Evolutionary conservation across 2,888 invertebrate species (phyloP).

Genomic region (Meghimatium bilineatum): DNA sequence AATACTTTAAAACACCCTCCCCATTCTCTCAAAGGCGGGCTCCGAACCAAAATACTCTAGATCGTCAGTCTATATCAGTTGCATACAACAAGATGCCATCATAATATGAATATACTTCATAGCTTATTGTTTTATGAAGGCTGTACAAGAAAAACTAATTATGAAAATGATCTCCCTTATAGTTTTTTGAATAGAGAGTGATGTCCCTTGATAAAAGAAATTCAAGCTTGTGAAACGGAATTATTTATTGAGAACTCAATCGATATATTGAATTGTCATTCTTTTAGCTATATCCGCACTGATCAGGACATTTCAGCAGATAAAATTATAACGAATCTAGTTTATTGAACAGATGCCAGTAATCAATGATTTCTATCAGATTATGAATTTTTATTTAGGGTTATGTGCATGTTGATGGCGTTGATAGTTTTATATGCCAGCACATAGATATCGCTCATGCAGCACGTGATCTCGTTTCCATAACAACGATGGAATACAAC

Average conservation of each 20-base stretch:
- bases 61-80: no score
- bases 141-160: background rate
- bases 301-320: background rate
- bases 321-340: background rate
- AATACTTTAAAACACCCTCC: no score
- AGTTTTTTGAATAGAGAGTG: background rate
- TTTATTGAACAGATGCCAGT: background rate
- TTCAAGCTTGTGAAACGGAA: background rate
- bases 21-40: no score
- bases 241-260: background rate
- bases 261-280: conserved; percentile 6
- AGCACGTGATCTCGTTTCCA: background rate
- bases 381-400: background rate
- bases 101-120: background rate
- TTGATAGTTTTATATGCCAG: background rate
- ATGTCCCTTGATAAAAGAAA: background rate
- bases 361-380: background rate
- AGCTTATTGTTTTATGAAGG: background rate
- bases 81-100: background rate
- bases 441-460: background rate
- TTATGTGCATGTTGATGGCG: background rate
- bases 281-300: background rate
- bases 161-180: background rate
- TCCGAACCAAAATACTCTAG: no score
- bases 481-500: background rate